Percentiles rank a stretch among this genome's conserved stretches.
Evolutionary conservation across 2,888 invertebrate genomes (phyloP).

Genomic region (Melanostoma scalare): DNA sequence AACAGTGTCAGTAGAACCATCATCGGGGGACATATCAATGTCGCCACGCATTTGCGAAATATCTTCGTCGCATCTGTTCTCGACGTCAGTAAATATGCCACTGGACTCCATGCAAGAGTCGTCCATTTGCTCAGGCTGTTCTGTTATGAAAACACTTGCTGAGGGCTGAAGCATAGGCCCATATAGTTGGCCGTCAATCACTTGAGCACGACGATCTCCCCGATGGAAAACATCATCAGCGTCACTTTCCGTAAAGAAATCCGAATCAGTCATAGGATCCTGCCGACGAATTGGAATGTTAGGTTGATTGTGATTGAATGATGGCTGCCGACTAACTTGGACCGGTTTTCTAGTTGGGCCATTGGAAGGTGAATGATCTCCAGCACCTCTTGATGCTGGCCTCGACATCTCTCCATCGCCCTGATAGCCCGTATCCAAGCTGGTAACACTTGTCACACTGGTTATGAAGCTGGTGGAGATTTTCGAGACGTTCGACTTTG

Average conservation of each 20-base stretch:
- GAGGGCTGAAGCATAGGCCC: conserved; percentile 83
- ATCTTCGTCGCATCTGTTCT: conserved; percentile 87
- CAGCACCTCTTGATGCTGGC: conserved; percentile 90
- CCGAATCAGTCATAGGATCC: conserved; percentile 95
- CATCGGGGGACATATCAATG: conserved; percentile 86
- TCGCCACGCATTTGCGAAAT: conserved; percentile 81
- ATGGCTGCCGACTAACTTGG: conserved; percentile 82
- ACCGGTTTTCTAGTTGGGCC: conserved; percentile 81
- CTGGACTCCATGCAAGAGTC: conserved; percentile 94
- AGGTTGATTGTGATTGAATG: conserved; percentile 79
- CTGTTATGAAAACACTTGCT: conserved; percentile 83
- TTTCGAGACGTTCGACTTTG: conserved; percentile 86
- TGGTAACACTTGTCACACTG: conserved; percentile 94
- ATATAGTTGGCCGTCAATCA: conserved; percentile 95
- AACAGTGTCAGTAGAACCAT: conserved; percentile 82
- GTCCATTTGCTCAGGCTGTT: conserved; percentile 84
- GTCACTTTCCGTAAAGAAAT: conserved; percentile 95
- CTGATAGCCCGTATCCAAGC: conserved; percentile 96
- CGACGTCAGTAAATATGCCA: conserved; percentile 93
- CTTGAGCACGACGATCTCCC: conserved; percentile 90
- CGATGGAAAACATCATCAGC: conserved; percentile 89
- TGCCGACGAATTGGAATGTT: conserved; percentile 87
- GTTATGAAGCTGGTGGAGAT: conserved; percentile 91
- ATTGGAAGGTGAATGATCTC: conserved; percentile 88
- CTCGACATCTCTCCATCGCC: conserved; percentile 95